phyloP scores from a whole-genome alignment of 2,797 vertebrate species.

The Telmatherina bonti region DNA sequence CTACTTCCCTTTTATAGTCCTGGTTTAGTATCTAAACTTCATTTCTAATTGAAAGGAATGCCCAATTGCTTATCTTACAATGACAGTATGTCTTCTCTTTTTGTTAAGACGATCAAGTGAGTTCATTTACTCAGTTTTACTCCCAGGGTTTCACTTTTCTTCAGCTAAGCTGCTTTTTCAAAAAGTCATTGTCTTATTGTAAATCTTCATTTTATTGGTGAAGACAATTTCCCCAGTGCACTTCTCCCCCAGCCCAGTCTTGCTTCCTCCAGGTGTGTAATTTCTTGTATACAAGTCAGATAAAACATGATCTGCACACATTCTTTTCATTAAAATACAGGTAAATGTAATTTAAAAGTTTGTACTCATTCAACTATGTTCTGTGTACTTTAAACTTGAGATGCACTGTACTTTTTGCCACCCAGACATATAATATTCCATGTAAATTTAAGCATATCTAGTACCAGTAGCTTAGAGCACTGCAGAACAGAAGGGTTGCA shows the following conservation, averaged over 20 bases:
- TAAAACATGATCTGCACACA: slow-evolving; percentile 61
- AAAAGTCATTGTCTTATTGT: slow-evolving; percentile 75
- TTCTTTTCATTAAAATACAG: slow-evolving; percentile 76
- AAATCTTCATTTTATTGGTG: slow-evolving; percentile 77
- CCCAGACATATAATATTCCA: slow-evolving; percentile 75
- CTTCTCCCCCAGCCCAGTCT: slow-evolving; percentile 26
- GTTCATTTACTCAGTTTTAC: slow-evolving; percentile 75
- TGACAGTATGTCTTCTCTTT: slow-evolving; percentile 34
- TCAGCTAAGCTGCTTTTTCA: slow-evolving; percentile 71
- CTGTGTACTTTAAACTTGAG: slow-evolving; percentile 68
- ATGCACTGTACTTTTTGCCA: slow-evolving; percentile 66
- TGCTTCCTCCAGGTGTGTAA: slow-evolving; percentile 14
- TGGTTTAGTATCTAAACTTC: slow-evolving; percentile 53
- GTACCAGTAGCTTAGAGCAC: slow-evolving; percentile 82
- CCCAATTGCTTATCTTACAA: slow-evolving; percentile 46
- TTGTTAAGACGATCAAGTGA: slow-evolving; percentile 54
- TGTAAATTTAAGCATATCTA: slow-evolving; percentile 80
- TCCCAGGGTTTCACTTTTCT: slow-evolving; percentile 51
- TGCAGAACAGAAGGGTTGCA: slow-evolving; percentile 82
- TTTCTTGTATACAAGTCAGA: slow-evolving; percentile 51
- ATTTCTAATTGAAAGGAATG: slow-evolving; percentile 72
- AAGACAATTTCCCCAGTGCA: slow-evolving; percentile 68
- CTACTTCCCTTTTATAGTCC: slow-evolving; percentile 68
- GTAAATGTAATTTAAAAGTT: slow-evolving; percentile 73
- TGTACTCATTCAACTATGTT: slow-evolving; percentile 51